phyloP scores from a whole-genome alignment of 2,888 invertebrate genomes.

The Aleiodes alternator region DNA sequence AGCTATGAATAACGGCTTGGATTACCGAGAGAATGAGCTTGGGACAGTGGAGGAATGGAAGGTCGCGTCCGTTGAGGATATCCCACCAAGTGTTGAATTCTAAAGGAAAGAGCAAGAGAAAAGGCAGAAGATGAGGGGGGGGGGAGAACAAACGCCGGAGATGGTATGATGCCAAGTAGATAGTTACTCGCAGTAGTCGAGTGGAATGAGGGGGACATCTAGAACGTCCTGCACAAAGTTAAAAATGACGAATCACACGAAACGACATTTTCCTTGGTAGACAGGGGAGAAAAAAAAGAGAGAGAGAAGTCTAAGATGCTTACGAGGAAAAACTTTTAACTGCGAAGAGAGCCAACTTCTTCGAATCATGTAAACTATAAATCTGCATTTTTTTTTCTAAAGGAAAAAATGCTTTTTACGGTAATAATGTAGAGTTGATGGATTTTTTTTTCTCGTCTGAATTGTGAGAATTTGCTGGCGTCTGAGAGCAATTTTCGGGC shows the following conservation, averaged over 20 bases:
- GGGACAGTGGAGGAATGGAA: slow-evolving; percentile 38
- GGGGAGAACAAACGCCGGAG: slow-evolving; percentile 25
- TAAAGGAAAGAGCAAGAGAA: slow-evolving; percentile 10
- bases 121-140: not conserved
- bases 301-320: slow-evolving; percentile 16
- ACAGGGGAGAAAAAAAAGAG: slow-evolving; percentile 16
- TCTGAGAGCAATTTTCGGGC: too few relatives aligned
- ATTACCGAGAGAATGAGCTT: slow-evolving; percentile 57
- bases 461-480: too few relatives aligned
- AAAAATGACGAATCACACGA: slow-evolving; percentile 50
- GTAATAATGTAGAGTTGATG: too few relatives aligned
- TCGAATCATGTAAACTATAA: too few relatives aligned
- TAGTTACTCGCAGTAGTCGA: not conserved
- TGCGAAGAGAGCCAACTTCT: too few relatives aligned
- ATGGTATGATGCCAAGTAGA: slow-evolving; percentile 28
- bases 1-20: slow-evolving; percentile 67
- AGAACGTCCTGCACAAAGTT: slow-evolving; percentile 45
- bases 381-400: not conserved
- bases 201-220: not conserved
- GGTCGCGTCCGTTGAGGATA: slow-evolving; percentile 31
- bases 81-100: slow-evolving; percentile 35
- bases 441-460: too few relatives aligned
- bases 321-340: slow-evolving; percentile 41
- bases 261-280: slow-evolving; percentile 28
- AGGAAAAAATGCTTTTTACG: not conserved